Base-by-base conservation (phyloP, 2,797 vertebrate species). In the Moxostoma hubbsi region DNA sequence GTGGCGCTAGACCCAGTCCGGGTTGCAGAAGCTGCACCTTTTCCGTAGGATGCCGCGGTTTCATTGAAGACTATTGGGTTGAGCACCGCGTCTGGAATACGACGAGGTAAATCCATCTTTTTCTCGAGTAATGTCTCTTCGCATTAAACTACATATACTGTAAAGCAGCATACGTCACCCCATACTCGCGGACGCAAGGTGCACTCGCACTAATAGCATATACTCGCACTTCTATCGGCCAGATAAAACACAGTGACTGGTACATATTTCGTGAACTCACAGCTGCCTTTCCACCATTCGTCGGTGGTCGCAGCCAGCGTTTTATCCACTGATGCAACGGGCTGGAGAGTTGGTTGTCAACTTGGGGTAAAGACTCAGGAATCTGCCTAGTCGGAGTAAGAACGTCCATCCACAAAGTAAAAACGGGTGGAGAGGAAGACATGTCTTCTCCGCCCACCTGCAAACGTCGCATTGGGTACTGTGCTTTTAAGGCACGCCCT, bases 41-140 rank as follows among this genome's bases (percentile, higher is more conserved):
- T 51, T 47, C 50, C 62, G 6, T 90, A 86, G 65, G 89, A 90
- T 65, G 89, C 86, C 81, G 92, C 89, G 89, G 89, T 89, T 73
- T 94, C 94, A 2, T 89, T 89, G 82, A 93, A 94, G 0, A 93
- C 84, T 57, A 90, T 16, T 49, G 93, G 92, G 88, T 90, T 92
- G 86, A 94, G 89, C 81, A 88, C 89, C 81, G 94, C 77, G 43
- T 82, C 82, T 8, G 62, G 74, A 58, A 81, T 78, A 43, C 76
- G 76, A 45, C 75, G 81, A 24, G 83, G 61, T 57, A 75, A 73
- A 79, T 81, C 83, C 85, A 86, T 86, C 47, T 71, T 81, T 50
- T 36, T 47, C 45, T 24, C 9, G 68, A 79, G 55, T 13, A 49
- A 7, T 65, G 54, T 73, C 63, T 75, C 77, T 66, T 55, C 45